Base-by-base conservation (phyloP, 53 echinoderm and acorn worm species). In the Hippasteria phrygiana region DNA sequence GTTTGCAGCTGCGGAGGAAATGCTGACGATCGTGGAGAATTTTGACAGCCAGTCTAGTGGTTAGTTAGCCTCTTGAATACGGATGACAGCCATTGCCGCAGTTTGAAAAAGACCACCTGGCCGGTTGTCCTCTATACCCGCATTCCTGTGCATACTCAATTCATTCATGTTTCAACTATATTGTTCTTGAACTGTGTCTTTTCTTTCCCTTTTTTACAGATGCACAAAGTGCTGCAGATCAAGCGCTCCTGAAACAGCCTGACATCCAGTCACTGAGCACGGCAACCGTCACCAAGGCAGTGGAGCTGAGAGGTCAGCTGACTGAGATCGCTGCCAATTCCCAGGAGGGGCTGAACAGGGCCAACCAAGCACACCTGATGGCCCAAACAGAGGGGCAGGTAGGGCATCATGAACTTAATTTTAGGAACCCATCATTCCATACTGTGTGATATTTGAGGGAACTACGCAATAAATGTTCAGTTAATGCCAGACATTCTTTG, bases 1-100 rank as follows among this genome's bases (percentile, higher is more conserved):
- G 2, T 98, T 98, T 67, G 43, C 71, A 0, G 88, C 88, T 5
- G 98, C 95, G 0, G 90, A 91, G 73, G 94, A 91, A 55, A 95
- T 93, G 94, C 84, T 90, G 22, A 31, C 29, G 0, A 77, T 92
- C 43, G 76, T 93, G 17, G 43, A 71, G 41, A 77, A 93, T 47
- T 98, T 98, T 83, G 80, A 93, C 26, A 90, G 71, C 71, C 87
- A 92, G 50, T 87, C 88, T 14, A 36, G 55, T 20, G 93, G 98
- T 97, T 37, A 87, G 71, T n/a, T n/a, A n/a, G n/a, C n/a, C n/a
- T n/a, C 32, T 32, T 24, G 41, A 39, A 14, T 47, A 14, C 31
- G 74, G 20, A 55, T 3, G 29, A 53, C 16, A 13, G 13, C 5
- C 22, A 5, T n/a, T 40, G 24, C n/a, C n/a, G n/a, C n/a, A n/a